Percentiles rank a stretch among this genome's conserved stretches.
Conservation (phyloP, 2,113 vertebrate genomes). For the Pardalotus punctatus region DNA sequence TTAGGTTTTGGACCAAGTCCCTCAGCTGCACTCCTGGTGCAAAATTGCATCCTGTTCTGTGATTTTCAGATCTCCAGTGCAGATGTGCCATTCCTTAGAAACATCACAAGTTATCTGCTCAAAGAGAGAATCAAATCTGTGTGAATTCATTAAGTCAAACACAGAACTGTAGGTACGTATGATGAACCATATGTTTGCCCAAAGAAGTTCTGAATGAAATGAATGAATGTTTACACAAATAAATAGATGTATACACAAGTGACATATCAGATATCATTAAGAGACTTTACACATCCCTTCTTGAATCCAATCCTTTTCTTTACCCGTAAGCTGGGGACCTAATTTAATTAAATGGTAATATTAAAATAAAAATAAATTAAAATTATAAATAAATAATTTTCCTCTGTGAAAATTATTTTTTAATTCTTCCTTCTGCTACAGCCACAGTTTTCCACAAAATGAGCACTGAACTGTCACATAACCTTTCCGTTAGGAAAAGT, state of each 20-base stretch:
- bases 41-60: constrained; percentile 8
- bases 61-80: background rate
- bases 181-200: constrained; percentile 11
- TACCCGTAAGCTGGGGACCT: background rate
- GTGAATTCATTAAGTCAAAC: constrained; percentile 14
- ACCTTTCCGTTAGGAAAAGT: background rate
- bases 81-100: constrained; percentile 32
- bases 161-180: background rate
- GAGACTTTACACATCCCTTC: background rate
- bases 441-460: background rate
- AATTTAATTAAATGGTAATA: background rate
- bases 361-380: no score
- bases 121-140: constrained; percentile 8
- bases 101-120: constrained; percentile 13
- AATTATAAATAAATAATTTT: no score
- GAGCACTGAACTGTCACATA: background rate
- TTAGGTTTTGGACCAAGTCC: background rate
- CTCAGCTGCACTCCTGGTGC: background rate
- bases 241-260: background rate
- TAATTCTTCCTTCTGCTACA: background rate
- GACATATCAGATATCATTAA: background rate
- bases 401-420: background rate
- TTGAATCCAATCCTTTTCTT: background rate
- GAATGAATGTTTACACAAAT: background rate
- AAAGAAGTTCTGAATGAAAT: background rate